These are phyloP conservation scores for Menidia menidia DNA, from an alignment of 2,797 vertebrate genomes.

Conservation along the genomic window DNA sequence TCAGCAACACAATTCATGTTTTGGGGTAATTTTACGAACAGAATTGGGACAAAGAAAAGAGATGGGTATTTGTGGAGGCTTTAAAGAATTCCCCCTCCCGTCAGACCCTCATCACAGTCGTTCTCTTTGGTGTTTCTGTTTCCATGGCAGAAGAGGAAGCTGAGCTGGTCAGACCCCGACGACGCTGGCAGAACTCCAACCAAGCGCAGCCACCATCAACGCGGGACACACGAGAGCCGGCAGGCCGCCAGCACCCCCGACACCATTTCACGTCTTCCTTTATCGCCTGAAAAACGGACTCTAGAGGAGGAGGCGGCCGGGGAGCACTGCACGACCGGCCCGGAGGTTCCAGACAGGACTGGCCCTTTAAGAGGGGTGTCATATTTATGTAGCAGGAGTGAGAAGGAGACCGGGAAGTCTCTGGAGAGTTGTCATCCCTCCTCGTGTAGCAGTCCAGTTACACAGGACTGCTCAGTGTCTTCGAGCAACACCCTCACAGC, in stretches of 20 bases:
- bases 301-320: conserved; percentile 1
- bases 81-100: background rate
- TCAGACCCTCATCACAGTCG: conserved; percentile 10
- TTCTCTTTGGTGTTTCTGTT: conserved; percentile 37
- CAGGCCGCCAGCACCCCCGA: conserved; percentile 28
- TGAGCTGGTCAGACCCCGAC: conserved; percentile 73
- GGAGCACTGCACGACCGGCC: conserved; percentile 17
- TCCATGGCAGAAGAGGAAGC: conserved; percentile 76
- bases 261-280: conserved; percentile 31
- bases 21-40: background rate
- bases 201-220: conserved; percentile 45
- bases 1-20: background rate
- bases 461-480: conserved; percentile 79
- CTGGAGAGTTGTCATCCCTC: conserved; percentile 35
- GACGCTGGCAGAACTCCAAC: conserved; percentile 25
- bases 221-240: conserved; percentile 29
- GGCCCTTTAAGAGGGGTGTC: conserved; percentile 53
- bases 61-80: background rate
- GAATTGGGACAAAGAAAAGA: no score
- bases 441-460: conserved; percentile 62
- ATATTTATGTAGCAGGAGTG: conserved; percentile 26
- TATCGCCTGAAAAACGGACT: conserved; percentile 20
- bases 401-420: conserved; percentile 23
- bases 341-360: conserved; percentile 17
- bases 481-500: conserved; percentile 57